A percentile compares a stretch with the other conserved stretches of the same genome.
Conservation (phyloP, 2,113 vertebrate species). For the Callaeas wilsoni region DNA sequence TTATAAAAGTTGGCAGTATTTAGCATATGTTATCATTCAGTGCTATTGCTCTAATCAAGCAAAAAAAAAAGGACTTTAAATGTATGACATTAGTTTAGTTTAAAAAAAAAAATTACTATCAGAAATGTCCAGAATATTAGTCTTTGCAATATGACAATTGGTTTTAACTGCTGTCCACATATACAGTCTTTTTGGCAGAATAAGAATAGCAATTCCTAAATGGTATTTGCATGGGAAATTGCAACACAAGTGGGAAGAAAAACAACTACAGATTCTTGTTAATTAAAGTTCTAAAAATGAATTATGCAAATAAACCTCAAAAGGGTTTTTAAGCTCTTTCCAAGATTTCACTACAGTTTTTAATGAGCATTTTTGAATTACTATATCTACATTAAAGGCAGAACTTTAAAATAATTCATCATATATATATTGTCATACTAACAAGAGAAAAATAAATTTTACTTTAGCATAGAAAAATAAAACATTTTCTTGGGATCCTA, state of each 20-base stretch:
- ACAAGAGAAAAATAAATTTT: not conserved
- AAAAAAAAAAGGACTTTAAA: not conserved
- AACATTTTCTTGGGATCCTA: not conserved
- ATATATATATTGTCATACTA: not conserved
- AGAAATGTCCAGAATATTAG: not conserved
- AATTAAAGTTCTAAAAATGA: constrained; percentile 76
- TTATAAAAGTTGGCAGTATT: not conserved
- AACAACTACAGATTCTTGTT: constrained; percentile 66
- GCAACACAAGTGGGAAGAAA: constrained; percentile 65
- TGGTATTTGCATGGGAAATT: constrained; percentile 69
- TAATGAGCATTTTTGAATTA: constrained; percentile 15
- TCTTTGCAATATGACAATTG: constrained; percentile 1
- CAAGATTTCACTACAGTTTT: constrained; percentile 17
- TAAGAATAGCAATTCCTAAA: constrained; percentile 60
- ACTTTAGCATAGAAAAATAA: not conserved
- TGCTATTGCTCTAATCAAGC: not conserved
- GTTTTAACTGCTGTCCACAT: not conserved
- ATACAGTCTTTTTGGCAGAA: constrained; percentile 34
- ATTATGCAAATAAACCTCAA: constrained; percentile 70
- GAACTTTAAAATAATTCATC: constrained; percentile 7
- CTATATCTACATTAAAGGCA: not conserved
- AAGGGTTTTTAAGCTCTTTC: constrained; percentile 50
- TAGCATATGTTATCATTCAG: not conserved
- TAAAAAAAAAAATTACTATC: not conserved
- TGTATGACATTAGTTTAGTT: not conserved